Conservation (phyloP, 2,888 invertebrate species). For the Aspidiotus rigidus region DNA sequence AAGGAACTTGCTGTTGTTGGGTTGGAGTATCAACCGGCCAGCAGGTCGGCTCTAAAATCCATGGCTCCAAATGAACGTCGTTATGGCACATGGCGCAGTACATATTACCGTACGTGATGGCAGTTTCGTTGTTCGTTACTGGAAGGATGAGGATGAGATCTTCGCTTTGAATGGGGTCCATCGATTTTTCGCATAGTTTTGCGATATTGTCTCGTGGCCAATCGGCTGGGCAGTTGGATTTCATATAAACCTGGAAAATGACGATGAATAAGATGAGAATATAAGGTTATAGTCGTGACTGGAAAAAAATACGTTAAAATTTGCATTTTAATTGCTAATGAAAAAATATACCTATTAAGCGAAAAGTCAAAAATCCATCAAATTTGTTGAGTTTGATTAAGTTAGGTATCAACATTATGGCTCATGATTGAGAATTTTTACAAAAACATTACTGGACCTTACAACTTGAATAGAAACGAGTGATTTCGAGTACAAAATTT, state of each 20-base stretch:
- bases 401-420: no score
- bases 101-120: slow-evolving; percentile 42
- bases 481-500: no score
- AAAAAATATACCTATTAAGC: no score
- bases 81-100: slow-evolving; percentile 45
- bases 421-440: no score
- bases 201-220: slow-evolving; percentile 41
- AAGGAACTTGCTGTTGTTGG: not conserved
- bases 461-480: no score
- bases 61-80: slow-evolving; percentile 38
- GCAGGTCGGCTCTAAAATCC: slow-evolving; percentile 5
- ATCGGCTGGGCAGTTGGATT: slow-evolving; percentile 43
- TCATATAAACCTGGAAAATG: slow-evolving; percentile 43
- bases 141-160: slow-evolving; percentile 37
- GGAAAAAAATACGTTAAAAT: no score
- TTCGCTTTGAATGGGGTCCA: slow-evolving; percentile 37
- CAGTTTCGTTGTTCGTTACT: slow-evolving; percentile 39
- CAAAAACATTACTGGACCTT: no score
- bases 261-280: no score
- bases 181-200: slow-evolving; percentile 38
- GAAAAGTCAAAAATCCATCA: no score
- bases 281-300: no score
- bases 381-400: no score
- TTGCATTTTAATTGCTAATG: no score
- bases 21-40: not conserved